Conservation (phyloP, 2,888 invertebrate species). For the Cecidostiba fungosa region DNA sequence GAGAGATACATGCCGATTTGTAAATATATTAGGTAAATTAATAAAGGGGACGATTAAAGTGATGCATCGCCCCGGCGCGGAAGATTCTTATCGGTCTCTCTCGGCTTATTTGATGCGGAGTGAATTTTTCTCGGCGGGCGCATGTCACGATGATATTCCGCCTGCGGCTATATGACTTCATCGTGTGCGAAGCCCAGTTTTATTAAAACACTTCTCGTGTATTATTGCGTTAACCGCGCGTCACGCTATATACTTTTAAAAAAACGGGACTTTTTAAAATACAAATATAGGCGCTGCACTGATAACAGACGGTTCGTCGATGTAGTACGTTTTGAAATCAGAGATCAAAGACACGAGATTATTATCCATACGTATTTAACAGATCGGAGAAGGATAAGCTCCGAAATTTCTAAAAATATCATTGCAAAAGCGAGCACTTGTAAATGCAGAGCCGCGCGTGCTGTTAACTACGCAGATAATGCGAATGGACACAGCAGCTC, state of each 20-base stretch:
- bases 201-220: neutral
- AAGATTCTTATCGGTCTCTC: conserved; percentile 42
- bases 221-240: neutral
- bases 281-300: neutral
- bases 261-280: neutral
- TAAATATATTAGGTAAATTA: conserved; percentile 59
- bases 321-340: neutral
- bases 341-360: neutral
- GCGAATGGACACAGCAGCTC: conserved; percentile 57
- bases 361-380: neutral
- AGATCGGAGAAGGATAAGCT: neutral
- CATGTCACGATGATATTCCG: neutral
- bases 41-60: conserved; percentile 31
- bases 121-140: conserved; percentile 29
- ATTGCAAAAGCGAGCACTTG: conserved; percentile 58
- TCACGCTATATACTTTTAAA: neutral
- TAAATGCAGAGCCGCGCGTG: conserved; percentile 66
- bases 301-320: neutral
- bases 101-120: neutral
- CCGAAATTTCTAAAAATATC: neutral
- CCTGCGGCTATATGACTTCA: neutral
- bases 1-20: conserved; percentile 15
- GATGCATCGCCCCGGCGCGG: conserved; percentile 1
- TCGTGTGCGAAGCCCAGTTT: neutral
- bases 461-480: conserved; percentile 68